phyloP scores from a whole-genome alignment of 2,888 invertebrate genomes.

The Cryptus viduatorius region DNA sequence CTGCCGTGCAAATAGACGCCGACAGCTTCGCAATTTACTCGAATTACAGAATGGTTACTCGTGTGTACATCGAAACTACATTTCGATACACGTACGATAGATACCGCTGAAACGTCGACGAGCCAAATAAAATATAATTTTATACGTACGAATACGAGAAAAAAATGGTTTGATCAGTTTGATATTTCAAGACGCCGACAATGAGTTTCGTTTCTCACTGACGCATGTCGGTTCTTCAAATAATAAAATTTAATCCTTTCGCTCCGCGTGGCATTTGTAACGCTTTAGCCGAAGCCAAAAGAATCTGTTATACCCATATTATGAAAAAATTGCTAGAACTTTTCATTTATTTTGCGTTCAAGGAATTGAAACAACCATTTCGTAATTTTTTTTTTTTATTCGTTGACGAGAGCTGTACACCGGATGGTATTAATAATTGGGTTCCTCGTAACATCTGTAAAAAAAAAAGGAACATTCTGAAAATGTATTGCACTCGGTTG shows the following conservation, averaged over 20 bases:
- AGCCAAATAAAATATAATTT: background rate
- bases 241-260: background rate
- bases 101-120: background rate
- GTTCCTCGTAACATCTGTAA: too few relatives aligned
- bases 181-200: background rate
- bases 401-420: too few relatives aligned
- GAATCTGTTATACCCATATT: background rate
- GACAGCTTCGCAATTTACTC: background rate
- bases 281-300: background rate
- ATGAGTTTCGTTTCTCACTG: background rate
- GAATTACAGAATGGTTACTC: background rate
- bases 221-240: background rate
- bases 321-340: background rate
- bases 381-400: too few relatives aligned
- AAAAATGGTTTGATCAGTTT: background rate
- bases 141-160: background rate
- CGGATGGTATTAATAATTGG: too few relatives aligned
- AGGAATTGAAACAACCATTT: too few relatives aligned
- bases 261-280: background rate
- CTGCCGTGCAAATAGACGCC: slow-evolving; percentile 38
- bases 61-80: background rate
- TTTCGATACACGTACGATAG: background rate
- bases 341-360: background rate
- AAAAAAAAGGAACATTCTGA: too few relatives aligned
- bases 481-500: too few relatives aligned